These are phyloP conservation scores for Chrysogorgia sp. DNA, from an alignment of 92 coral and sea anemone species.

Conservation along the genomic window DNA sequence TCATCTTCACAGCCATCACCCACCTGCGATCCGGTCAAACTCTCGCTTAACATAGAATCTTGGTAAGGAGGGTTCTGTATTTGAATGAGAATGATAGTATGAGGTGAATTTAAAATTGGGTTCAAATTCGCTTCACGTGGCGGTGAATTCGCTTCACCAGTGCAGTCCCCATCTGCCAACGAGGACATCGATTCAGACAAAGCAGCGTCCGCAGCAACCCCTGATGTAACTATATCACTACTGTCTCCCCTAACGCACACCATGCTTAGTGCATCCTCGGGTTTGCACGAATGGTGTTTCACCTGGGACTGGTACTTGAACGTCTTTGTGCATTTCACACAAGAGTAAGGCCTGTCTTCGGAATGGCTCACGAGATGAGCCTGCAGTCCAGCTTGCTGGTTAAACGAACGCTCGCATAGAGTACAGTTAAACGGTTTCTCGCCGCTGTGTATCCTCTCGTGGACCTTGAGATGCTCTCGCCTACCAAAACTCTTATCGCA, in stretches of 20 bases:
- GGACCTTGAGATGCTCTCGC: conserved; percentile 36
- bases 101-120: neutral
- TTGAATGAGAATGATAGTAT: conserved; percentile 36
- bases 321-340: conserved; percentile 23
- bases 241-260: neutral
- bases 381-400: conserved; percentile 44
- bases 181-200: neutral
- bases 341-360: conserved; percentile 27
- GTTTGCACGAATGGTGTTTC: conserved; percentile 42
- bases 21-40: neutral
- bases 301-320: conserved; percentile 41
- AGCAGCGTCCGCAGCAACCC: neutral
- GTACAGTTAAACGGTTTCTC: conserved; percentile 31
- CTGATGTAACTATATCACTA: neutral
- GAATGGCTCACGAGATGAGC: conserved; percentile 43
- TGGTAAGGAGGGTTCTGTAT: conserved; percentile 19
- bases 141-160: neutral
- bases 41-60: neutral
- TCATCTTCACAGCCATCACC: neutral
- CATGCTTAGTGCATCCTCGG: conserved; percentile 25
- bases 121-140: neutral
- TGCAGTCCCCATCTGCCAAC: neutral
- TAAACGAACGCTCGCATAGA: conserved; percentile 34
- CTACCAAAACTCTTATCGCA: conserved; percentile 35
- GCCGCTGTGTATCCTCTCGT: conserved; percentile 40